Evolutionary conservation across 2,888 invertebrate species (phyloP).

Genomic region (Amiota mariae): DNA sequence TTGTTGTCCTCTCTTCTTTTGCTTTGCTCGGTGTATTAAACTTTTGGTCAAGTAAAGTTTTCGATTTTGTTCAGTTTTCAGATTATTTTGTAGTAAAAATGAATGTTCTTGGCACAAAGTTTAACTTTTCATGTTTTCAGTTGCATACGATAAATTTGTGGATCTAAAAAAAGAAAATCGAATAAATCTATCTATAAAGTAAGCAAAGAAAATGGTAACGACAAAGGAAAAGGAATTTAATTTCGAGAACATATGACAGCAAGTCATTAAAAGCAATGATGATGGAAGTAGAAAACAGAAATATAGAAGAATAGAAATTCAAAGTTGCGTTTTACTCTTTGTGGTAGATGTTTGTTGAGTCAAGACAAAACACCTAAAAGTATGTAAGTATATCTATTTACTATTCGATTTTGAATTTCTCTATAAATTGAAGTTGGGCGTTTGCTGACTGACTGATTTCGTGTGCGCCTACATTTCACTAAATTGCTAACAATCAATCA

Average conservation of each 20-base stretch:
- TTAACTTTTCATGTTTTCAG: not conserved
- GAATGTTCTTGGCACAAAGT: conserved; percentile 11
- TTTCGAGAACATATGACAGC: conserved; percentile 42
- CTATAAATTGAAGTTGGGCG: not conserved
- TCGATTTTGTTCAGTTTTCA: not conserved
- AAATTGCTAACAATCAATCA: conserved; percentile 68
- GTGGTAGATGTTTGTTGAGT: not conserved
- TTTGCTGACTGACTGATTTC: conserved; percentile 23
- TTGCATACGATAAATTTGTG: conserved; percentile 37
- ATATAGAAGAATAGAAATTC: not conserved
- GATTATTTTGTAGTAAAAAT: conserved; percentile 6
- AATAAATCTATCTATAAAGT: not conserved
- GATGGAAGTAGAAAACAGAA: conserved; percentile 26
- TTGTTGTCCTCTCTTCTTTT: no score
- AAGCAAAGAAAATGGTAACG: not conserved
- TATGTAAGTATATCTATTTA: conserved; percentile 25
- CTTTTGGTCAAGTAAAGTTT: not conserved
- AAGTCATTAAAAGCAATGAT: conserved; percentile 53
- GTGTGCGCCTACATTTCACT: conserved; percentile 55
- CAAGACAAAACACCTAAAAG: conserved; percentile 18
- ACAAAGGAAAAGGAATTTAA: conserved; percentile 54
- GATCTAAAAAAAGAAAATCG: conserved; percentile 47
- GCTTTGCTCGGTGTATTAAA: no score
- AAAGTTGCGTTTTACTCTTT: no score
- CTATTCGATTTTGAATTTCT: conserved; percentile 34